Percentiles rank a stretch among this genome's conserved stretches.
These are phyloP conservation scores for Nephila pilipes DNA, from an alignment of 1,140 invertebrate genomes.

Conservation along the genomic window DNA sequence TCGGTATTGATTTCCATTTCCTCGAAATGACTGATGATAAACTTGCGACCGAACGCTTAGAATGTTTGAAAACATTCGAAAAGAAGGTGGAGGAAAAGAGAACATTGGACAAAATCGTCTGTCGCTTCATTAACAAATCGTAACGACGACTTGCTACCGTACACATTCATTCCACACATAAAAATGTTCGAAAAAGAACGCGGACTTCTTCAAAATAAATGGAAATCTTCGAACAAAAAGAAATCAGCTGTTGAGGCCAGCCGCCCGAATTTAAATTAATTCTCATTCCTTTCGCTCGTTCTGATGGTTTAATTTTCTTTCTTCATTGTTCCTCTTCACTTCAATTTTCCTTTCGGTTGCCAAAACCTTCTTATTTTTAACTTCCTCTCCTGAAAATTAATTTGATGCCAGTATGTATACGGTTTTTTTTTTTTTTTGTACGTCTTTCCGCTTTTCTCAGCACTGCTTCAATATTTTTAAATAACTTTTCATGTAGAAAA, in stretches of 20 bases:
- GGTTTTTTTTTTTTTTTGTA: slow-evolving; percentile 28
- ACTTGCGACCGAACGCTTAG: background rate
- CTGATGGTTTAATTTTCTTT: slow-evolving; percentile 60
- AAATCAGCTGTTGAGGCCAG: slow-evolving; percentile 32
- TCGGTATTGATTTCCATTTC: slow-evolving; percentile 16
- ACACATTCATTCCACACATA: background rate
- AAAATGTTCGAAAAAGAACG: background rate
- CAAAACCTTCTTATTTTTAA: slow-evolving; percentile 16
- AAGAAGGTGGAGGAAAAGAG: background rate
- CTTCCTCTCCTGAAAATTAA: slow-evolving; percentile 45
- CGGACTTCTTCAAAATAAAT: background rate
- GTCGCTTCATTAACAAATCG: slow-evolving; percentile 53
- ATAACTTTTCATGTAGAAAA: slow-evolving; percentile 19
- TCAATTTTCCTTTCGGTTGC: slow-evolving; percentile 37
- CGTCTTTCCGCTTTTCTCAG: slow-evolving; percentile 3
- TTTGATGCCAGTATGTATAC: slow-evolving; percentile 3
- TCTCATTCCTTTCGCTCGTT: slow-evolving; percentile 37
- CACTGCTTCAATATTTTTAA: slow-evolving; percentile 17
- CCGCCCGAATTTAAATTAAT: slow-evolving; percentile 66
- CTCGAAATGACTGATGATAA: slow-evolving; percentile 34
- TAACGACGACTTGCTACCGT: slow-evolving; percentile 20
- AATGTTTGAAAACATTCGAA: slow-evolving; percentile 24
- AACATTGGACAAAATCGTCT: slow-evolving; percentile 7
- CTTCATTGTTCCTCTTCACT: slow-evolving; percentile 19
- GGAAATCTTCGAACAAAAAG: slow-evolving; percentile 46